phyloP scores from a whole-genome alignment of 2,113 vertebrate genomes.

The Corydoras sp. region DNA sequence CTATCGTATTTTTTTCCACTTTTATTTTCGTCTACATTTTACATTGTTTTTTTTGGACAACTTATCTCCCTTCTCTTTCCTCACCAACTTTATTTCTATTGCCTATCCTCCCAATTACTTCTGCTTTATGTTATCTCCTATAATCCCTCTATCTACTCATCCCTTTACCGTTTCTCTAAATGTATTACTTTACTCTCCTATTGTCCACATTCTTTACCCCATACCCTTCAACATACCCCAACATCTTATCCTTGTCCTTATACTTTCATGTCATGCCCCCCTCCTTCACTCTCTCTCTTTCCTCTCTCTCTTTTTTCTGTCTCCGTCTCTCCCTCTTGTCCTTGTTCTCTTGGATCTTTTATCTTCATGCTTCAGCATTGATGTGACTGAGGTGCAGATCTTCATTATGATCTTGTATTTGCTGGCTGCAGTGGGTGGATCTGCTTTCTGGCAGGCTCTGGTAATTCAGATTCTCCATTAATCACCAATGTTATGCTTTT shows the following conservation, averaged over 20 bases:
- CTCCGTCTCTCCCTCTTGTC: neutral
- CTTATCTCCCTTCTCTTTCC: too few species aligned
- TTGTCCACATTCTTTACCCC: neutral
- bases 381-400: slow-evolving; percentile 99
- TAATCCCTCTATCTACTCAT: neutral
- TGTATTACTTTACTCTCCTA: too few species aligned
- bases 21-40: too few species aligned
- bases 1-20: neutral
- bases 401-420: slow-evolving; percentile 99
- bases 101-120: too few species aligned
- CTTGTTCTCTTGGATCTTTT: slow-evolving; percentile 58
- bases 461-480: slow-evolving; percentile 65
- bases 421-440: slow-evolving; percentile 96
- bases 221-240: neutral
- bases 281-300: neutral
- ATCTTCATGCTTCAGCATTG: slow-evolving; percentile 87
- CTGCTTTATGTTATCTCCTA: neutral
- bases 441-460: slow-evolving; percentile 95
- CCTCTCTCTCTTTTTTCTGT: neutral
- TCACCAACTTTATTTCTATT: neutral
- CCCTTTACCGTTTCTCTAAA: neutral
- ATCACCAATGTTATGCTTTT: too few species aligned
- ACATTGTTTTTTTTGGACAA: too few species aligned
- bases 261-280: neutral
- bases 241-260: neutral